These are phyloP conservation scores for Lutjanus campechanus DNA, from an alignment of 2,797 vertebrate species.

Conservation along the genomic window DNA sequence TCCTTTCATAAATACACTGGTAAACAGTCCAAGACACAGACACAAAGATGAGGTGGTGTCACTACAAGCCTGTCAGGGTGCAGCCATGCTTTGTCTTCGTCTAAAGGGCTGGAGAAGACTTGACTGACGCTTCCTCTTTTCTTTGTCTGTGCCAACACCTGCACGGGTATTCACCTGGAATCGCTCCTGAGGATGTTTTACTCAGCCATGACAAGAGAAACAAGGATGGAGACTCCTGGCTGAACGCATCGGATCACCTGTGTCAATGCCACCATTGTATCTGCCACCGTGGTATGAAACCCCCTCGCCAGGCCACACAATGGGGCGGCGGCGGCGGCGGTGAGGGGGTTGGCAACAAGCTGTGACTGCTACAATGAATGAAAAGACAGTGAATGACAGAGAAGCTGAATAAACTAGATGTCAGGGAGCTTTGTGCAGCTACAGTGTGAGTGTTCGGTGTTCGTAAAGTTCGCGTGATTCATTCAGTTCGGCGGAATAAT, in stretches of 20 bases:
- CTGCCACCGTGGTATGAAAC: conserved; percentile 67
- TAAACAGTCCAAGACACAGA: conserved; percentile 17
- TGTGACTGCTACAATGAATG: conserved; percentile 78
- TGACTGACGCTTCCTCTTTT: conserved; percentile 66
- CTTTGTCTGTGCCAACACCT: conserved; percentile 79
- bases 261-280: conserved; percentile 83
- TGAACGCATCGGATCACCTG: conserved; percentile 80
- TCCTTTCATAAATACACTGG: conserved; percentile 20
- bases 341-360: conserved; percentile 70
- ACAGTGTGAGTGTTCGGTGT: conserved; percentile 46
- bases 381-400: conserved; percentile 71
- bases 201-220: conserved; percentile 76
- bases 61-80: conserved; percentile 50
- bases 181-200: conserved; percentile 70
- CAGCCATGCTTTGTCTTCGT: conserved; percentile 63
- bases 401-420: conserved; percentile 69
- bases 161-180: conserved; percentile 75
- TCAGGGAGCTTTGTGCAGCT: conserved; percentile 71
- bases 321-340: conserved; percentile 51
- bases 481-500: conserved; percentile 51
- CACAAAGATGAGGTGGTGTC: conserved; percentile 31
- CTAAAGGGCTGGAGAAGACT: conserved; percentile 34
- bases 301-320: conserved; percentile 72
- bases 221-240: conserved; percentile 63
- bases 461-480: conserved; percentile 62